A percentile compares a stretch with the other conserved stretches of the same genome.
These are phyloP conservation scores for Styela plicata DNA, from an alignment of 23 tunicate species.

Conservation along the genomic window DNA sequence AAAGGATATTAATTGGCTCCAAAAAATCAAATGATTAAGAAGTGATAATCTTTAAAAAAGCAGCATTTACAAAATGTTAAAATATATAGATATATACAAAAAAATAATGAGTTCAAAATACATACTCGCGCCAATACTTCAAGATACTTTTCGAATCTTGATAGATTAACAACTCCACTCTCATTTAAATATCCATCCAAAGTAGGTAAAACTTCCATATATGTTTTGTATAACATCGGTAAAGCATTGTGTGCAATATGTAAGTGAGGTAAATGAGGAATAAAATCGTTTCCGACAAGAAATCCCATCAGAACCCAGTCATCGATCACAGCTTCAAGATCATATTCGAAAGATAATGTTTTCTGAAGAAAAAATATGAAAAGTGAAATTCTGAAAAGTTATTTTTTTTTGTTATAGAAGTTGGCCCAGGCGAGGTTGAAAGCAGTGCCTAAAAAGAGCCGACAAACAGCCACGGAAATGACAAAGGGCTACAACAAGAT, in stretches of 20 bases:
- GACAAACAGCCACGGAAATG: too few relatives aligned
- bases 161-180: conserved; percentile 65
- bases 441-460: too few relatives aligned
- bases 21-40: too few relatives aligned
- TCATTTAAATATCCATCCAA: conserved; percentile 93
- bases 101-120: too few relatives aligned
- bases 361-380: conserved; percentile 32
- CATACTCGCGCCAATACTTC: conserved; percentile 48
- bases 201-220: conserved; percentile 70
- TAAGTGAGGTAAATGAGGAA: conserved; percentile 94
- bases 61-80: too few relatives aligned
- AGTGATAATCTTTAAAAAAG: too few relatives aligned
- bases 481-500: too few relatives aligned
- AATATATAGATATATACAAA: too few relatives aligned
- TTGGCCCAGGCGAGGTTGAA: too few relatives aligned
- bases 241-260: conserved; percentile 84
- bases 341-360: conserved; percentile 53
- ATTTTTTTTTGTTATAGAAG: too few relatives aligned
- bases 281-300: conserved; percentile 96
- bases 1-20: too few relatives aligned
- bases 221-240: conserved; percentile 75
- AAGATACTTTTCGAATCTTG: conserved; percentile 64
- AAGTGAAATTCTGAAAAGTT: too few relatives aligned
- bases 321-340: conserved; percentile 82
- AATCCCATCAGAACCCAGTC: conserved; percentile 99